Base-by-base conservation (phyloP, 1,140 invertebrate genomes). In the Homarus americanus region DNA sequence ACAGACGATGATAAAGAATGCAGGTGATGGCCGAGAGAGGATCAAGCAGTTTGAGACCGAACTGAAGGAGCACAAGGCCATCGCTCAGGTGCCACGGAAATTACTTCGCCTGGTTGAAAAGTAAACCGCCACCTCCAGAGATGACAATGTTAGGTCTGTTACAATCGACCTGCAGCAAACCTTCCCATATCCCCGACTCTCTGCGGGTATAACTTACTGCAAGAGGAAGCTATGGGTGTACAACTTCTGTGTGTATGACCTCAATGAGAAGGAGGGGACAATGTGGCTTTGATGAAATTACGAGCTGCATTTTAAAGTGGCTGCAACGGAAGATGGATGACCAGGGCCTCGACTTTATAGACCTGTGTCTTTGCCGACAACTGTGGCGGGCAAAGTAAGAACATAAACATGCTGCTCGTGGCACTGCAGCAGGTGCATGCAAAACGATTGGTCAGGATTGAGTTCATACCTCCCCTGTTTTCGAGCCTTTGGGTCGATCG, bases 381-480 rank as follows among this genome's bases (percentile, higher is more conserved):
- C 76, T 79, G 9, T 79, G 40, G 5, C 15, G 76, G 76, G 9
- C 15, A 24, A 28, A 36, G 28, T 41, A 79, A 79, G 38, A 79
- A 79, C 40, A 79, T 79, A 10, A 40, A 40, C 38, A 41, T 79
- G 32, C 17, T 79, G 17, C 76, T 41, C 40, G 15, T 79, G 40
- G 76, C 76, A 38, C 40, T 79, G 40, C 76, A 40, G 28, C 76
- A 79, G 40, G 76, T 79, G 15, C 76, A 38, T 41, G 32, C 32
- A 15, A 40, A 36, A 20, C 17, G 17, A 15, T 44, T 79, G 76
- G 7, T 79, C 17, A 10, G 38, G 17, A 12, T 79, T 9, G 76
- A 79, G 17, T 41, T 79, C 12, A 41, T 79, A 79, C 28, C 76
- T 79, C 40, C 76, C 76, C 17, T 79, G 76, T 79, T 10, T 34